Conservation (phyloP, 2,113 vertebrate genomes). For the Condylura cristata region DNA sequence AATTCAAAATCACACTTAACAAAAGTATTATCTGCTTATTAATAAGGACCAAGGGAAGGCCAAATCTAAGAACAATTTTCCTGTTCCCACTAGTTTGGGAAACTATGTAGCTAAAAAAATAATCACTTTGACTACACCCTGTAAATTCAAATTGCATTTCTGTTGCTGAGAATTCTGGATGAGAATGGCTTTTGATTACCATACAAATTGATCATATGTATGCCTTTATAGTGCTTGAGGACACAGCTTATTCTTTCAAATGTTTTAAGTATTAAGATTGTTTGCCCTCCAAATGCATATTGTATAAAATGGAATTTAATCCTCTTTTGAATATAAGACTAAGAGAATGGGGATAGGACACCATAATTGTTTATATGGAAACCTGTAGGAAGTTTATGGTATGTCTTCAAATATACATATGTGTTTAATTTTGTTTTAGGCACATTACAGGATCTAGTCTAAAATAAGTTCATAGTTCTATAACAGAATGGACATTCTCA, state of each 20-base stretch:
- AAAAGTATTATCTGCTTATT: neutral
- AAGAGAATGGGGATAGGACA: neutral
- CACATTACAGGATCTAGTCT: neutral
- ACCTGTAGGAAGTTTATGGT: neutral
- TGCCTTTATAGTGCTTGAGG: neutral
- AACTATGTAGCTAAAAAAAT: constrained; percentile 42
- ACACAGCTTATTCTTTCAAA: neutral
- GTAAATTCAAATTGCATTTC: constrained; percentile 39
- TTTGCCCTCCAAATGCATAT: neutral
- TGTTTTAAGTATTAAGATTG: constrained; percentile 52
- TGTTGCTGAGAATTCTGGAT: constrained; percentile 44
- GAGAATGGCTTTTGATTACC: constrained; percentile 53
- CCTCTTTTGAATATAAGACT: neutral
- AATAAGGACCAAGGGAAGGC: neutral
- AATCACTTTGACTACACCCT: constrained; percentile 2
- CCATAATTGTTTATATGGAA: neutral
- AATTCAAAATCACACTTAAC: neutral
- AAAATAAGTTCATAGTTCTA: neutral
- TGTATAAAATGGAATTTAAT: neutral
- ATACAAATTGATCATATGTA: constrained; percentile 69
- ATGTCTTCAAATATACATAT: neutral
- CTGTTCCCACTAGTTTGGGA: neutral
- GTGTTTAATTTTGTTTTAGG: neutral
- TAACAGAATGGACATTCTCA: neutral
- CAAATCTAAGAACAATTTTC: neutral